Percentiles rank a stretch among this genome's conserved stretches.
phyloP scores from a whole-genome alignment of 2,888 invertebrate genomes.

The Patella ulyssiponensis region DNA sequence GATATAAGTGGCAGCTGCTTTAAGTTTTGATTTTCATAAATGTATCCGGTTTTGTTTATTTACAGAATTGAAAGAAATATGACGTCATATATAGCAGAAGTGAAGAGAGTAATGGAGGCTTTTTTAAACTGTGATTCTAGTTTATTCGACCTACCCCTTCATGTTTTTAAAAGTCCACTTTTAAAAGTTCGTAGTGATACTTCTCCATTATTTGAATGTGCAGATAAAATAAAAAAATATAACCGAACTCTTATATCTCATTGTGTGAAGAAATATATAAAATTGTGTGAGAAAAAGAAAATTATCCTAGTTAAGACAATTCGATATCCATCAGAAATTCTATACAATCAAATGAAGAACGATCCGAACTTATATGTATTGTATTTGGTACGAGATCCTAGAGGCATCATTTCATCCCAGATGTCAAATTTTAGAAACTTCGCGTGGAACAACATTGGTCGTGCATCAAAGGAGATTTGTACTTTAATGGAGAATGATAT shows the following conservation, averaged over 20 bases:
- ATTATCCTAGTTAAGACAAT: neutral
- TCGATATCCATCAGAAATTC: neutral
- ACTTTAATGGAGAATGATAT: neutral
- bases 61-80: neutral
- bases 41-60: neutral
- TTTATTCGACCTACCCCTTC: no score
- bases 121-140: neutral
- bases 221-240: no score
- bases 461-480: neutral
- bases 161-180: no score
- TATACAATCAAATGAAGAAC: neutral
- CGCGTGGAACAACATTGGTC: neutral
- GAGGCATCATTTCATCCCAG: neutral
- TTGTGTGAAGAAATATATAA: neutral
- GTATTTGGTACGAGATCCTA: neutral
- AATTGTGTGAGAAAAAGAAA: neutral
- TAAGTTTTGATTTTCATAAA: no score
- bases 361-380: neutral
- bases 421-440: neutral
- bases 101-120: neutral
- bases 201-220: no score
- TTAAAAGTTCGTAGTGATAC: no score
- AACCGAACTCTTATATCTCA: no score
- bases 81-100: conserved; percentile 6
- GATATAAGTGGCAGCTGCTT: no score